These are phyloP conservation scores for Chaetogeoica ovagalla DNA, from an alignment of 2,888 invertebrate species.

Conservation along the genomic window DNA sequence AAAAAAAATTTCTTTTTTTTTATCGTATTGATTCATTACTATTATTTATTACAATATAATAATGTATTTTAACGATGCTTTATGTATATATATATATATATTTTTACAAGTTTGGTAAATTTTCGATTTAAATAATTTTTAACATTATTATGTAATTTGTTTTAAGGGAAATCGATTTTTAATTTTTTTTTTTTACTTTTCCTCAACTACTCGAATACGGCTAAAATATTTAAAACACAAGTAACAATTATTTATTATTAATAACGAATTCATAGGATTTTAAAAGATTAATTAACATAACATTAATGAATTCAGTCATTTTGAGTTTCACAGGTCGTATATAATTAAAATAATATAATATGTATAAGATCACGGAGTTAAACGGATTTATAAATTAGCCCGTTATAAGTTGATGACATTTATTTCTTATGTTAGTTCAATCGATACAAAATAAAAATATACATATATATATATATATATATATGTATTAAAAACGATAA, in stretches of 20 bases:
- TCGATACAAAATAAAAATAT: not conserved
- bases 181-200: not conserved
- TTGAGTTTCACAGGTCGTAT: constrained; percentile 14
- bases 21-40: not conserved
- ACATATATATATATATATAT: no score
- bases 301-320: constrained; percentile 40
- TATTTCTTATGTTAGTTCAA: not conserved
- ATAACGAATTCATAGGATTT: constrained; percentile 32
- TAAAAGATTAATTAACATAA: constrained; percentile 26
- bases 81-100: no score
- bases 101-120: not conserved
- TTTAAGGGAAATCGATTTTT: not conserved
- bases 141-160: not conserved
- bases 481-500: not conserved
- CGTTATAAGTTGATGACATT: not conserved
- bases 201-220: not conserved
- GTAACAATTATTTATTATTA: constrained; percentile 20
- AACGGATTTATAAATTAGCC: not conserved
- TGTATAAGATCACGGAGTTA: not conserved
- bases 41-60: not conserved
- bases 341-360: not conserved
- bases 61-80: no score
- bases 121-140: not conserved
- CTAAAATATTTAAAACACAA: constrained; percentile 33
- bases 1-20: not conserved